A percentile compares a stretch with the other conserved stretches of the same genome.
These are phyloP conservation scores for Scaptomyza cyrtandrae DNA, from an alignment of 2,888 invertebrate species.

Conservation along the genomic window DNA sequence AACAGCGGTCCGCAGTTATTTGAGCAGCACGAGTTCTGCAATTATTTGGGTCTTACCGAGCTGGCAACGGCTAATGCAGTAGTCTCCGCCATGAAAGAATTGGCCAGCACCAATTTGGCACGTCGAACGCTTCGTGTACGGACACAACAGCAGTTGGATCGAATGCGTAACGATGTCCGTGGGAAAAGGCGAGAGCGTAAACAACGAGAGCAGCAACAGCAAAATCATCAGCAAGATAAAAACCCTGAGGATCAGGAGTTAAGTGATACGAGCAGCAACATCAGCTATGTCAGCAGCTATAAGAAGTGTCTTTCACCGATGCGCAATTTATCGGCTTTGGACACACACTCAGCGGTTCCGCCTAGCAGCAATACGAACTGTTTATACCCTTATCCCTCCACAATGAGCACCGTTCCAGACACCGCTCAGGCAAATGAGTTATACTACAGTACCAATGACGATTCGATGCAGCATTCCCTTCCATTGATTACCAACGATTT, in stretches of 20 bases:
- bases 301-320: not conserved
- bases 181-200: conserved; percentile 46
- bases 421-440: conserved; percentile 4
- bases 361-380: not conserved
- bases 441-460: conserved; percentile 22
- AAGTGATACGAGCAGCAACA: conserved; percentile 26
- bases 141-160: conserved; percentile 73
- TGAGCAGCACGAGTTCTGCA: conserved; percentile 84
- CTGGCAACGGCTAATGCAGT: conserved; percentile 82
- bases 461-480: not conserved
- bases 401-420: not conserved
- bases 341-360: not conserved
- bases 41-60: conserved; percentile 82
- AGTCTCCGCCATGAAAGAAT: conserved; percentile 76
- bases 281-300: conserved; percentile 14
- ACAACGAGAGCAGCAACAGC: conserved; percentile 12
- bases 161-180: conserved; percentile 65
- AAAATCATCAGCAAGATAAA: conserved; percentile 10
- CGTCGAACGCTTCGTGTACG: conserved; percentile 81
- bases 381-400: conserved; percentile 1
- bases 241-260: not conserved
- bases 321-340: conserved; percentile 14
- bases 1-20: conserved; percentile 58
- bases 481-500: not conserved
- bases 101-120: conserved; percentile 76